Base-by-base conservation (phyloP, 2,113 vertebrate species). In the Riparia riparia region DNA sequence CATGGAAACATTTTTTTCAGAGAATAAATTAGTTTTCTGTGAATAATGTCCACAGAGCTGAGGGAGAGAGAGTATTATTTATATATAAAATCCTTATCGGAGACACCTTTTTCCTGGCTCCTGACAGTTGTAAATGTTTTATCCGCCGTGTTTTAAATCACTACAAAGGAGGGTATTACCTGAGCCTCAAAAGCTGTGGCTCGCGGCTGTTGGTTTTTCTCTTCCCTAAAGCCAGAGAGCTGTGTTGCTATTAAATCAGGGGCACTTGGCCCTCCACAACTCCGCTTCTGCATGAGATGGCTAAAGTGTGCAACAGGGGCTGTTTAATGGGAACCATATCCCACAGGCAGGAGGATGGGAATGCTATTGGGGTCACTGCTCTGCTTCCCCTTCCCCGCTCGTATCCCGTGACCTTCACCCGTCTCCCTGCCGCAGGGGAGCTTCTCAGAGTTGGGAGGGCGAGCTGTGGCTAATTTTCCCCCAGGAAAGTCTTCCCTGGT, bases 1-100 rank as follows among this genome's bases (percentile, higher is more conserved):
- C 93, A 97, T 97, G 95, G 96, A 96, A 95, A 97, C 96, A 86
- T 95, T 96, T 95, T 94, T 93, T 94, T 47, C 47, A 25, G 77
- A 79, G 96, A 95, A 91, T 81, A 93, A 86, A 92, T 94, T 95
- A 80, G 32, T 95, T 96, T 97, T 97, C 94, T 91, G 83, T 89
- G 93, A 92, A 90, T 90, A 93, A 76, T 82, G 87, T 86, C 60
- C 77, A n/a, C 49, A 47, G 41, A 92, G 65, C 87, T 88, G 53
- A 44, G 51, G 39, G 78, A 92, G 78, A 58, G 34, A 47, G 69
- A 7, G 8, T 64, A 60, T 79, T 95, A 79, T 90, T 94, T 78
- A 50, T 91, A 37, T 91, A 93, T 78, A 61, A 41, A 88, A 68
- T 58, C 34, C 78, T 86, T 28, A 79, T 22, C 87, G 82, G 66